Conservation (phyloP, 2,113 vertebrate genomes). For the Crotalus helleri region DNA sequence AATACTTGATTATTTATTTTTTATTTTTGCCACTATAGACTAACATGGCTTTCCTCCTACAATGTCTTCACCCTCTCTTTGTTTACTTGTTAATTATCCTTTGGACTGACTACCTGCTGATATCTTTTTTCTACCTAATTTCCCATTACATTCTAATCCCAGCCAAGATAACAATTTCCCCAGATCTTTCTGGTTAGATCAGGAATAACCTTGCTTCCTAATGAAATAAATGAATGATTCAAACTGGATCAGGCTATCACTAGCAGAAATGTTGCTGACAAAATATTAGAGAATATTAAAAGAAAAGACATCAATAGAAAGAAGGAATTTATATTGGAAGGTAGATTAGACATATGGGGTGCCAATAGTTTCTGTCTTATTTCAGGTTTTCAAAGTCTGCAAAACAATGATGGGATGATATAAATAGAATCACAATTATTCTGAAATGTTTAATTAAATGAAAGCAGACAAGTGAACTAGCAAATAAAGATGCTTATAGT, state of each 20-base stretch:
- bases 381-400: neutral
- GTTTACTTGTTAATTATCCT: neutral
- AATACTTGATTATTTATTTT: neutral
- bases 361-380: neutral
- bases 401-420: neutral
- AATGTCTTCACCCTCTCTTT: neutral
- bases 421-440: neutral
- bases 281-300: conserved; percentile 27
- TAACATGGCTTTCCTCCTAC: neutral
- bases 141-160: neutral
- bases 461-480: neutral
- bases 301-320: neutral
- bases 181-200: neutral
- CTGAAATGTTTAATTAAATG: neutral
- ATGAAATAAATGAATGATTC: neutral
- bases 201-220: neutral
- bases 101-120: neutral
- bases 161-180: neutral
- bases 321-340: neutral
- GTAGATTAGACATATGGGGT: neutral
- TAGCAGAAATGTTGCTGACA: neutral
- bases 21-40: neutral
- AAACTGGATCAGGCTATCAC: neutral
- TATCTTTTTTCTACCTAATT: neutral
- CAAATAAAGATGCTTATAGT: neutral